phyloP scores from a whole-genome alignment of 2,888 invertebrate species.

The Dynastes grantii region DNA sequence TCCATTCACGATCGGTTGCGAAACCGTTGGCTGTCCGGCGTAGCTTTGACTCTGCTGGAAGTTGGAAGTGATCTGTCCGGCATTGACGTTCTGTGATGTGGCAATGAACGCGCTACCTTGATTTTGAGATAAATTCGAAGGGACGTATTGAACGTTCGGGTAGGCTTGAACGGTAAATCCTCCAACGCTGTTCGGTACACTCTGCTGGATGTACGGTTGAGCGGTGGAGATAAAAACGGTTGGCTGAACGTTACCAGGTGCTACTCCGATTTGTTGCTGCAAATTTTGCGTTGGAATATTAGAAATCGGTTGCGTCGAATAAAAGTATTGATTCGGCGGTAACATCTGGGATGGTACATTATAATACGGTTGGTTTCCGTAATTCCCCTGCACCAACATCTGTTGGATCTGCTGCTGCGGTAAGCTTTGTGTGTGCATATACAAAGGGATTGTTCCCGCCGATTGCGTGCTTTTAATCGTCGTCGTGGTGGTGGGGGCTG shows the following conservation, averaged over 20 bases:
- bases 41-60: conserved; percentile 69
- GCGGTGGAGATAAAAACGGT: conserved; percentile 64
- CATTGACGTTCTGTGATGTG: conserved; percentile 65
- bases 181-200: conserved; percentile 63
- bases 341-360: conserved; percentile 67
- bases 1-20: conserved; percentile 67
- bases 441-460: conserved; percentile 58
- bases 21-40: conserved; percentile 64
- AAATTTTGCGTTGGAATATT: conserved; percentile 66
- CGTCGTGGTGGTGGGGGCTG: conserved; percentile 63
- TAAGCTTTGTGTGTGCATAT: conserved; percentile 70
- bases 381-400: conserved; percentile 66
- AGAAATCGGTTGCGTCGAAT: conserved; percentile 65
- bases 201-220: conserved; percentile 64
- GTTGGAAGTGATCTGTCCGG: conserved; percentile 54
- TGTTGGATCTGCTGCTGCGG: conserved; percentile 71
- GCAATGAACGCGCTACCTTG: conserved; percentile 68
- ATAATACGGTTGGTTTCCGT: conserved; percentile 56
- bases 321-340: conserved; percentile 68
- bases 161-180: conserved; percentile 59
- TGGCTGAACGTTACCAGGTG: conserved; percentile 61
- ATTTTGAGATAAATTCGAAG: conserved; percentile 66
- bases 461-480: conserved; percentile 63
- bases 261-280: conserved; percentile 64
- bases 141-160: conserved; percentile 68